These are phyloP conservation scores for Lasioglossum morio DNA, from an alignment of 2,888 invertebrate species.

Conservation along the genomic window DNA sequence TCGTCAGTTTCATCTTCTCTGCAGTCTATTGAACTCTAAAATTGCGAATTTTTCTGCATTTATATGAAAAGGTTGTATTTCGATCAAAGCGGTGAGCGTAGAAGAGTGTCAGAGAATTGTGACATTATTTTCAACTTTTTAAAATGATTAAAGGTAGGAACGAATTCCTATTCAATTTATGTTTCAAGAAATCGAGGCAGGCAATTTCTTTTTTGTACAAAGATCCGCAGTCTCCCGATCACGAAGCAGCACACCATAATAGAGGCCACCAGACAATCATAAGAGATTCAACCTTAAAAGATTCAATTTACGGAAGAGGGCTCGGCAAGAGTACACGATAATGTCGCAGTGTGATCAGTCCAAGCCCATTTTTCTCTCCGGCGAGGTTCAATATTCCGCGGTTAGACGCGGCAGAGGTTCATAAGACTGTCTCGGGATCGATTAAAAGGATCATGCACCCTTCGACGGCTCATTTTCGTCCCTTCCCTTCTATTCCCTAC, in stretches of 20 bases:
- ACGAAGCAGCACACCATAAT: not conserved
- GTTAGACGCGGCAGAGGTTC: conserved; percentile 23
- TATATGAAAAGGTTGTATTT: too few relatives aligned
- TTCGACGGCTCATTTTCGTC: not conserved
- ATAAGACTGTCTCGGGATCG: not conserved
- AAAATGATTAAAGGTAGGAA: not conserved
- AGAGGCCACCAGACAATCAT: not conserved
- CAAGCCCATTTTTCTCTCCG: not conserved
- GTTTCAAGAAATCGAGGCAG: not conserved
- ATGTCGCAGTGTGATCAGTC: not conserved
- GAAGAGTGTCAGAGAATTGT: not conserved
- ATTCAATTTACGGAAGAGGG: not conserved
- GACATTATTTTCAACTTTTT: not conserved
- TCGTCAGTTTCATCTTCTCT: not conserved
- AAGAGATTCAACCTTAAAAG: not conserved
- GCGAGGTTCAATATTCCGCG: conserved; percentile 27
- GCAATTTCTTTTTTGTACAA: not conserved
- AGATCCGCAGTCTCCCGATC: not conserved
- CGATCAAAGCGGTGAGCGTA: not conserved
- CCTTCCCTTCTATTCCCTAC: not conserved
- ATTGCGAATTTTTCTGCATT: too few relatives aligned
- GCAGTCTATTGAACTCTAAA: too few relatives aligned
- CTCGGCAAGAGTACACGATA: not conserved
- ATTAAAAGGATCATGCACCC: not conserved
- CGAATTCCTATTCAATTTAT: not conserved